Base-by-base conservation (phyloP, 2,797 vertebrate species). In the Hyperoplus lanceolatus region DNA sequence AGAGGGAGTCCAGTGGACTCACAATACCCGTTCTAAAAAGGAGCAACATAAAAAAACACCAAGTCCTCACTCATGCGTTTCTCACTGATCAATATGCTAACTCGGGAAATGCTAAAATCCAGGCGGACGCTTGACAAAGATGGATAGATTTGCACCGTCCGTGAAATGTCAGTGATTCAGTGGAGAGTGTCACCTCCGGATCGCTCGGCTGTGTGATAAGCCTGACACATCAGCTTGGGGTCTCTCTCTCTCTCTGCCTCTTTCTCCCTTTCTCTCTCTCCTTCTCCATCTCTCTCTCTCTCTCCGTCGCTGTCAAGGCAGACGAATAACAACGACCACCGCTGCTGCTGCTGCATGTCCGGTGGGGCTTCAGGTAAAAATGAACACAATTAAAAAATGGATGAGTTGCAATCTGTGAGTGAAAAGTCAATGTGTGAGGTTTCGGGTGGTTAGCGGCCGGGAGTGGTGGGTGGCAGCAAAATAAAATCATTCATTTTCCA, bases 131-230 rank as follows among this genome's bases (percentile, higher is more conserved):
- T 92, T 96, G 94, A 96, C 95, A 95, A 94, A 95, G 96, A 96
- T 91, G 94, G 96, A 96, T 96, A 96, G 96, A 96, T 96, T 95
- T 94, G 93, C 95, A 94, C 93, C 95, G 93, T 95, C 95, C 95
- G 94, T 95, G 95, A 96, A 96, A 96, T 96, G 96, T 96, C 96
- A 96, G 92, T 91, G 95, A 96, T 96, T 95, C 95, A 95, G 95
- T 95, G 93, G 95, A 95, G 95, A 94, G 94, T 96, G 95, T 96
- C 96, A 95, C 95, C 94, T 94, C 94, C 49, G 93, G 94, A 95
- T 94, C 89, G 92, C 93, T 96, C 91, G 90, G 89, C 95, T 93
- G 94, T 95, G 95, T 95, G 95, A 96, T 96, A 95, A 95, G 94
- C 94, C 93, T 93, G 94, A 95, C 95, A 95, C 94, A 94, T 95